Evolutionary conservation across 2,797 vertebrate species (phyloP), one percentile per base, ranked within the genome.

Genomic region (Gallinago nigripennis): DNA sequence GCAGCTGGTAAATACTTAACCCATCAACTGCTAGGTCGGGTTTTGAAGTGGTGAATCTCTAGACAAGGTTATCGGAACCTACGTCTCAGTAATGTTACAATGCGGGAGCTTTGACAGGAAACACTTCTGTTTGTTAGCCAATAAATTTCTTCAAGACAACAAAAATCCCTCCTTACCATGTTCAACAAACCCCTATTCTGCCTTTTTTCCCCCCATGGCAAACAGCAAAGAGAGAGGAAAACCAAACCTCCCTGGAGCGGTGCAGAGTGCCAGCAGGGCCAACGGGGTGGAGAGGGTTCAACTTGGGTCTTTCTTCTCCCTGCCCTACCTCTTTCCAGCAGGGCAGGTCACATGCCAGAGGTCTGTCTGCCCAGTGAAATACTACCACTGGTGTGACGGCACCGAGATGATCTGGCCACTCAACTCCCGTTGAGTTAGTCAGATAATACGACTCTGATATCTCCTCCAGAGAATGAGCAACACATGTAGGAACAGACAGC

Each of bases 221-320:
- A 76, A 69, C 3, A 80, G 33, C 51, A 82, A 50, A 58, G 19
- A 28, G 53, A 57, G 13, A 10, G 24, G 33, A 71, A 86, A 89
- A 33, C 1, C 6, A 86, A 89, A 33, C 1, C 6, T 71, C 30
- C 20, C 25, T 1, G 0, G 25, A 46, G 27, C 2, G 0, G 37
- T 57, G 51, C 8, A 4, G 11, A 57, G 65, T 14, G 19, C 68
- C 53, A 60, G 37, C 54, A 73, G 24, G 64, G 30, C 16, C 21
- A 48, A 9, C 0, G 1, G 39, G 41, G 28, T 53, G 37, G 79
- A 46, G 37, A 82, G 27, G 12, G 8, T 61, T 61, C 66, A 57
- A 1, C 12, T 9, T 21, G 31, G 27, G 24, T 10, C 33, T 80
- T 65, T 57, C 45, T 71, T 57, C 48, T 80, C n/a, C 30, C 2